Base-by-base conservation (phyloP, 2,797 vertebrate species). In the Poeciliopsis turneri region DNA sequence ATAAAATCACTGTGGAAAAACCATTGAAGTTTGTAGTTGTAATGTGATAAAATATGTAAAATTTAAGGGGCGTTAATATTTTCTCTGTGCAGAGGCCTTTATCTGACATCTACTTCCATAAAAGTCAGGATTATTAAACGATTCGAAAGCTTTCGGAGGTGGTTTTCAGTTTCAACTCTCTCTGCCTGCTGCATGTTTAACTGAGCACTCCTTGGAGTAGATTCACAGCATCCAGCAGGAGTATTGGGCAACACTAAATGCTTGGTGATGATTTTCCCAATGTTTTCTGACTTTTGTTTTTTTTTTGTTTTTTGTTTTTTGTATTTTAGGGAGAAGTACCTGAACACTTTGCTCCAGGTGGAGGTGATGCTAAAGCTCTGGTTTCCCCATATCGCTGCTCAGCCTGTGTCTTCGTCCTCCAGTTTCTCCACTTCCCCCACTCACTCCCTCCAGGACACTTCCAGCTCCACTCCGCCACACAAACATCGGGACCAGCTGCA, bases 311-410 rank as follows among this genome's bases (percentile, higher is more conserved):
- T 30, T 30, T 30, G 30, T 30, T 28, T 30, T 30, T 28, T 15
- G 18, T 33, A 8, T 57, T 84, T 0, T 78, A 99, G 98, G 7
- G 97, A 96, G 77, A 97, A 96, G 74, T 98, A 98, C 75, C 92
- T 98, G 83, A 95, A 95, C 83, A 99, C 96, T 1, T 90, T 99
- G 78, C 94, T 98, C n/a, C 97, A 98, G 92, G 97, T 99, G 25
- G 97, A 99, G 88, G 95, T 93, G 89, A 98, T 99, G 98, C 88
- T 98, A 46, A 97, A 97, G 91, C 88, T 96, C 55, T 99, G 98
- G 97, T 99, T 98, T 89, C 98, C 98, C 68, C 96, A 96, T 15
- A 91, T 98, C 55, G 41, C 89, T 61, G 80, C 90, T 72, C 93
- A 87, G 73, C 81, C 85, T 0, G 87, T 91, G 12, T 89, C 92